These are phyloP conservation scores for Eristalis arbustorum DNA, from an alignment of 2,888 invertebrate species.

Conservation along the genomic window DNA sequence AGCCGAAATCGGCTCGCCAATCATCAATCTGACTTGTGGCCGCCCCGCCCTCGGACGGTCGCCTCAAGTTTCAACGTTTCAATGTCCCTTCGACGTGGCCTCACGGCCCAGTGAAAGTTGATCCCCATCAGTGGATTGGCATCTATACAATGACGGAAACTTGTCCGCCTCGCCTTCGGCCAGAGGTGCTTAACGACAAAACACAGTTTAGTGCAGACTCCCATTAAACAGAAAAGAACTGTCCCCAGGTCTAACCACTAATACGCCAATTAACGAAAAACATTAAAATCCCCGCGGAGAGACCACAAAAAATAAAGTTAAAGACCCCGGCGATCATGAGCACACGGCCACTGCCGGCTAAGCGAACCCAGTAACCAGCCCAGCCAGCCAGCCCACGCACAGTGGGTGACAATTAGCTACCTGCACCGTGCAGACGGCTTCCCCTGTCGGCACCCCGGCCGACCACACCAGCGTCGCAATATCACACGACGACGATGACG, in stretches of 20 bases:
- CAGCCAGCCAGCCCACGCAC: conserved; percentile 70
- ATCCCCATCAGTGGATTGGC: neutral
- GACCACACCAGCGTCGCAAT: conserved; percentile 52
- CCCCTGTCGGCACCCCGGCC: conserved; percentile 17
- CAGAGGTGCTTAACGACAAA: conserved; percentile 1
- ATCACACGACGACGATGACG: conserved; percentile 65
- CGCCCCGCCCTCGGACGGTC: neutral
- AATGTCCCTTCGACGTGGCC: neutral
- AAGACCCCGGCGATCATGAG: conserved; percentile 1
- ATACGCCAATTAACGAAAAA: conserved; percentile 28
- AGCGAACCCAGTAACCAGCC: conserved; percentile 1
- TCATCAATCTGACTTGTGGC: neutral
- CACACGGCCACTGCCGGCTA: neutral
- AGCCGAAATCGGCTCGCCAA: neutral
- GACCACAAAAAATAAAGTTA: neutral
- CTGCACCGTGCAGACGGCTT: conserved; percentile 44
- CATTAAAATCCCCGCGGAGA: conserved; percentile 19
- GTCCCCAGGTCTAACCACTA: conserved; percentile 5
- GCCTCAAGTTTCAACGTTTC: neutral
- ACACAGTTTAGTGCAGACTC: neutral
- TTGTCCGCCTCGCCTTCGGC: neutral
- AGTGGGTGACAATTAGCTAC: conserved; percentile 73
- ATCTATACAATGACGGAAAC: neutral
- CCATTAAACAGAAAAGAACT: neutral
- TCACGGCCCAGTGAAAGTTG: neutral